These are phyloP conservation scores for Athalia cordata DNA, from an alignment of 2,888 invertebrate genomes.

Conservation along the genomic window DNA sequence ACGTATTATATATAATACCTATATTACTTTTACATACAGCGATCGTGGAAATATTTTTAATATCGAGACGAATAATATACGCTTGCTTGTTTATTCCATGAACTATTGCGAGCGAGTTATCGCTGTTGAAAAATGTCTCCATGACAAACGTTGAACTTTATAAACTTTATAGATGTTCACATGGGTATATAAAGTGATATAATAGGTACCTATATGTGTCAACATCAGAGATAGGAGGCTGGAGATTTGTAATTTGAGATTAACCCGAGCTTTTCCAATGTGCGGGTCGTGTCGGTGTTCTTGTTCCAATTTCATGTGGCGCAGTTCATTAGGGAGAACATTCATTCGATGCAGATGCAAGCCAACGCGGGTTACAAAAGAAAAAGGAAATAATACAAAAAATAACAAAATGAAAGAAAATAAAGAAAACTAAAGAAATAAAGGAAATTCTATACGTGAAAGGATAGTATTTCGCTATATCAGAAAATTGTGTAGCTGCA, in stretches of 20 bases:
- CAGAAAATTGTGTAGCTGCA: background rate
- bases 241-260: conserved; percentile 35
- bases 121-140: too few species aligned
- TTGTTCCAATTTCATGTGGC: conserved; percentile 25
- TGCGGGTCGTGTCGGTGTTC: background rate
- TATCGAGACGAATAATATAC: too few species aligned
- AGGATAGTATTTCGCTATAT: too few species aligned
- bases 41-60: too few species aligned
- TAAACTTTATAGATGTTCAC: too few species aligned
- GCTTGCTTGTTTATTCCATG: too few species aligned
- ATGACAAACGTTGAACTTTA: too few species aligned
- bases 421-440: background rate
- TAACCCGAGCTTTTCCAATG: conserved; percentile 4
- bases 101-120: too few species aligned
- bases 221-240: background rate
- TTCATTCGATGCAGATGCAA: conserved; percentile 14
- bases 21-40: too few species aligned
- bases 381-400: background rate
- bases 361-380: background rate
- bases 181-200: background rate
- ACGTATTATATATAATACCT: too few species aligned
- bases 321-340: conserved; percentile 32
- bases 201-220: background rate
- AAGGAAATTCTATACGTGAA: too few species aligned
- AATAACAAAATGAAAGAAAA: background rate